Evolutionary conservation across 2,113 vertebrate genomes (phyloP).

Genomic region (Collichthys lucidus): DNA sequence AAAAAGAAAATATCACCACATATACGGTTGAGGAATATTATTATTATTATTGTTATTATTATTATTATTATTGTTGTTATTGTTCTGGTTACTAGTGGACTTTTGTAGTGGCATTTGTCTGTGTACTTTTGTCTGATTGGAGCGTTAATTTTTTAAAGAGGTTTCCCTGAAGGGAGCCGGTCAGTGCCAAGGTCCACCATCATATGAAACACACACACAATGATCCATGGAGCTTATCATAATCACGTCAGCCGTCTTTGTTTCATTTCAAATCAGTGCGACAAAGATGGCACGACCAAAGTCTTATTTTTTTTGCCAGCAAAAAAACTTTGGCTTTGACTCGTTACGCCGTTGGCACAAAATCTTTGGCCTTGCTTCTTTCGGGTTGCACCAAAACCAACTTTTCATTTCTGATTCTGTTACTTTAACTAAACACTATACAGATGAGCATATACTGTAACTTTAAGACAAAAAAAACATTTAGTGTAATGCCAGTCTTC

Average conservation of each 20-base stretch:
- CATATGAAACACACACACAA: constrained; percentile 36
- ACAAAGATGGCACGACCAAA: not conserved
- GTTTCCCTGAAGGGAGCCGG: constrained; percentile 55
- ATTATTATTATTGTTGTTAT: constrained; percentile 55
- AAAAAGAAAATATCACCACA: constrained; percentile 37
- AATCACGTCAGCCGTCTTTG: not conserved
- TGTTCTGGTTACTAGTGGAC: constrained; percentile 76
- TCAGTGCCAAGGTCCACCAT: constrained; percentile 75
- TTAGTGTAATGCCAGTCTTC: not conserved
- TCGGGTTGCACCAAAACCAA: not conserved
- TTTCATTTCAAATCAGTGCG: constrained; percentile 3
- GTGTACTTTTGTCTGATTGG: constrained; percentile 71
- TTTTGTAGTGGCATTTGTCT: constrained; percentile 76
- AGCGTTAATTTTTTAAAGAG: constrained; percentile 40
- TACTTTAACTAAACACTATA: constrained; percentile 40
- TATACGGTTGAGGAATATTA: constrained; percentile 35
- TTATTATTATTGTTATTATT: constrained; percentile 12
- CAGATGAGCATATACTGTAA: not conserved
- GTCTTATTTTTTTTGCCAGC: constrained; percentile 1
- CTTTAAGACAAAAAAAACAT: not conserved
- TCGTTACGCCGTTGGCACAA: constrained; percentile 35
- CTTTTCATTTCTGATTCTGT: constrained; percentile 11
- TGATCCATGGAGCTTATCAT: constrained; percentile 10
- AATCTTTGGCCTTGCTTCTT: constrained; percentile 35
- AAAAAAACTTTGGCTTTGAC: constrained; percentile 3